A percentile compares a stretch with the other conserved stretches of the same genome.
These are phyloP conservation scores for Venturia canescens DNA, from an alignment of 1,140 invertebrate species.

Conservation along the genomic window DNA sequence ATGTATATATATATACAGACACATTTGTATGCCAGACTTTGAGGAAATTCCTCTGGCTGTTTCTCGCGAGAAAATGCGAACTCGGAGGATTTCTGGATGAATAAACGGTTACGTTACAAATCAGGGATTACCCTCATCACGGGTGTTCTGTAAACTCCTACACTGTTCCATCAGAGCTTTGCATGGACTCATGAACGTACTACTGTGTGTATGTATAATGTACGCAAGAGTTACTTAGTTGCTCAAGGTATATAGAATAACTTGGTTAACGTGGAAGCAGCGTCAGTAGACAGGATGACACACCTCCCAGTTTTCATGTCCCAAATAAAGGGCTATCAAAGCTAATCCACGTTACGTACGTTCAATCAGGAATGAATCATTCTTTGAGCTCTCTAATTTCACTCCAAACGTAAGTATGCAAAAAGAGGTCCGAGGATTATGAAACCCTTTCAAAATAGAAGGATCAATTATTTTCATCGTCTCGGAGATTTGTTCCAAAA, in stretches of 20 bases:
- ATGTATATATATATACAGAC: too few species aligned
- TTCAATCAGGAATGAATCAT: too few species aligned
- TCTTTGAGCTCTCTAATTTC: too few species aligned
- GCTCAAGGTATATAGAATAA: constrained; percentile 33
- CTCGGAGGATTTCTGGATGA: constrained; percentile 24
- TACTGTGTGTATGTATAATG: neutral
- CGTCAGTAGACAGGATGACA: constrained; percentile 1
- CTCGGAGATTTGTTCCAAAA: too few species aligned
- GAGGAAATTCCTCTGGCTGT: constrained; percentile 27
- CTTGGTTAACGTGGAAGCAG: constrained; percentile 29
- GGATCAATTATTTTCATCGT: too few species aligned
- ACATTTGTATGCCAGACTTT: neutral
- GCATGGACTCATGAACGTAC: neutral
- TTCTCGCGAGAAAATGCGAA: constrained; percentile 51
- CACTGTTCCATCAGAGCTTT: neutral
- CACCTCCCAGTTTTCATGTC: neutral
- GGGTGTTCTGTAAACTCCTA: constrained; percentile 7
- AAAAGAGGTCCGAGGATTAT: too few species aligned
- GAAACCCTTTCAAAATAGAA: too few species aligned
- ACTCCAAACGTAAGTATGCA: too few species aligned
- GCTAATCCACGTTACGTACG: too few species aligned
- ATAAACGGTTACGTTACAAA: constrained; percentile 32
- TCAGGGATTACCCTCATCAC: constrained; percentile 38
- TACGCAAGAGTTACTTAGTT: constrained; percentile 28
- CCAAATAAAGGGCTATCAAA: too few species aligned